Evolutionary conservation across 2,797 vertebrate species (phyloP).

Genomic region (Sarcophilus harrisii): DNA sequence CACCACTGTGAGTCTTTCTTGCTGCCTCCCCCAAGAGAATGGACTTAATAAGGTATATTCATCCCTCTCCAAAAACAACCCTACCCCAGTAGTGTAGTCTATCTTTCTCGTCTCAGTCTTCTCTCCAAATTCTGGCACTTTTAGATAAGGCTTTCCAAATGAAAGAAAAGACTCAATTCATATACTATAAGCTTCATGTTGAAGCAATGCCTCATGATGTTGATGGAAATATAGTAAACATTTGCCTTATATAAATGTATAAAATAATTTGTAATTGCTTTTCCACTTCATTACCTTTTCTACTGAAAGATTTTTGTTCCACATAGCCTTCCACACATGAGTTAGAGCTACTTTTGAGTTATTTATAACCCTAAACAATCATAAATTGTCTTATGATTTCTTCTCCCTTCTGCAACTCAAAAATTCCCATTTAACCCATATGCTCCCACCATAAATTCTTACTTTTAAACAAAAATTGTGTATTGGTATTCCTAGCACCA

Average conservation of each 20-base stretch:
- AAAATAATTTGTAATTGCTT: conserved; percentile 61
- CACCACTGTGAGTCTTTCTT: background rate
- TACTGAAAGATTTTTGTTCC: conserved; percentile 58
- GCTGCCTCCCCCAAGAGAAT: background rate
- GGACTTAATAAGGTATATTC: background rate
- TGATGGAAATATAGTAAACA: conserved; percentile 49
- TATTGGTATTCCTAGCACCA: background rate
- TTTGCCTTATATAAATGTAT: conserved; percentile 60
- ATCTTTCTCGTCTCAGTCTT: background rate
- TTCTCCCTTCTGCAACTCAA: conserved; percentile 60
- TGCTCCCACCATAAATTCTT: conserved; percentile 55
- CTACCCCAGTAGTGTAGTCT: background rate
- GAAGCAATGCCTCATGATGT: conserved; percentile 46
- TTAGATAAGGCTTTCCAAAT: background rate
- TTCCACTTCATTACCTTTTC: conserved; percentile 69
- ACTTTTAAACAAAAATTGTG: conserved; percentile 67
- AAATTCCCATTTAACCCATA: conserved; percentile 53
- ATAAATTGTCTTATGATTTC: conserved; percentile 43
- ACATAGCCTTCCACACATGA: conserved; percentile 62
- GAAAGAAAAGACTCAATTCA: conserved; percentile 32
- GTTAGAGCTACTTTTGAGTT: conserved; percentile 50
- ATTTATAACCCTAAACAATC: conserved; percentile 57
- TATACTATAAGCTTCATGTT: background rate
- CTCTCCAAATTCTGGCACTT: background rate
- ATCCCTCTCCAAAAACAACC: background rate